Evolutionary conservation across 2,888 invertebrate species (phyloP).

Genomic region (Gastracanthus pulcherrimus): DNA sequence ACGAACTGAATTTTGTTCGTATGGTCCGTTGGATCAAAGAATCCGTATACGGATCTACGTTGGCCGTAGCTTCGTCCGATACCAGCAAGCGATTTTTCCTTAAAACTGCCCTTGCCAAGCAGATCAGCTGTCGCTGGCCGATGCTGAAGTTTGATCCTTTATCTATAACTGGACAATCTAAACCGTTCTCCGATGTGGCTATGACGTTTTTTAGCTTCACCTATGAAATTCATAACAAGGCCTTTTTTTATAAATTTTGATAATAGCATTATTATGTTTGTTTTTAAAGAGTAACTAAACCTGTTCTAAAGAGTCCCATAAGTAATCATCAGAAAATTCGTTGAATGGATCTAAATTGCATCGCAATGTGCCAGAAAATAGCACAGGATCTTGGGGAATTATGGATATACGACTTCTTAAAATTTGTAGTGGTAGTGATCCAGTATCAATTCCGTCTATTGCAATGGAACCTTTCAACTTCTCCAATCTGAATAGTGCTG

Average conservation of each 20-base stretch:
- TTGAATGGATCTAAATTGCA: constrained; percentile 84
- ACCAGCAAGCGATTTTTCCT: constrained; percentile 83
- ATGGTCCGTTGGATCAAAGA: constrained; percentile 80
- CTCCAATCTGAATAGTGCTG: constrained; percentile 85
- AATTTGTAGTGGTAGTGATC: constrained; percentile 80
- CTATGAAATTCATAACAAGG: no score
- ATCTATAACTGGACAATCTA: constrained; percentile 85
- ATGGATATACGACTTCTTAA: constrained; percentile 81
- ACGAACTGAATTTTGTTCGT: constrained; percentile 79
- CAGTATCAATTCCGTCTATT: constrained; percentile 81
- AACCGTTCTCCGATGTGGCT: constrained; percentile 79
- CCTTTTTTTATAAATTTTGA: no score
- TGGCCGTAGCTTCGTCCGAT: constrained; percentile 95
- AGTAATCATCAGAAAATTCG: constrained; percentile 78
- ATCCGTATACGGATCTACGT: constrained; percentile 90
- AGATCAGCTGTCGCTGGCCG: constrained; percentile 93
- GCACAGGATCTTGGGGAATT: constrained; percentile 84
- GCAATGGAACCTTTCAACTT: constrained; percentile 80
- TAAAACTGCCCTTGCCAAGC: constrained; percentile 85
- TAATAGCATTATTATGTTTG: no score
- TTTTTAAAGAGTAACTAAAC: no score
- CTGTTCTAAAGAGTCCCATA: constrained; percentile 81
- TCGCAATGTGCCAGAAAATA: constrained; percentile 83
- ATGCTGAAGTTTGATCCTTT: constrained; percentile 92
- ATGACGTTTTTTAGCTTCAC: constrained; percentile 87